These are phyloP conservation scores for Norana najaformis DNA, from an alignment of 2,888 invertebrate species.

Conservation along the genomic window DNA sequence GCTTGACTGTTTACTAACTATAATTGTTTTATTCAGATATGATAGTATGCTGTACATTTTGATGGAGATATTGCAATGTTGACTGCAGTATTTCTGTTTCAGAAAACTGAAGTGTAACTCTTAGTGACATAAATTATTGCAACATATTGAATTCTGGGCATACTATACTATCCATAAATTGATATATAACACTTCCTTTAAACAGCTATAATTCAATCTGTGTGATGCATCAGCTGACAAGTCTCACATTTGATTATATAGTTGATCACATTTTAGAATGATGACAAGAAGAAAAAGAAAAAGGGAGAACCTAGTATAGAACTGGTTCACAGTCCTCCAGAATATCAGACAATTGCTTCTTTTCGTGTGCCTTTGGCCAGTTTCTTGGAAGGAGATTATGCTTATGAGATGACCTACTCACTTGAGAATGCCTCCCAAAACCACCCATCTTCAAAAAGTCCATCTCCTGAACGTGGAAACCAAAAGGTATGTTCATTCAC, in stretches of 20 bases:
- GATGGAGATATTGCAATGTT: no score
- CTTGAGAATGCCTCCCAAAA: neutral
- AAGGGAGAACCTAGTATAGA: constrained; percentile 56
- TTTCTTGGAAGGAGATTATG: constrained; percentile 56
- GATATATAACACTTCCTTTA: neutral
- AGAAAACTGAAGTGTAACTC: no score
- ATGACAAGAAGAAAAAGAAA: constrained; percentile 53
- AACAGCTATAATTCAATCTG: neutral
- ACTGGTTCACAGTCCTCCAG: constrained; percentile 51
- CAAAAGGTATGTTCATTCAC: neutral
- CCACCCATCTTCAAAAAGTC: neutral
- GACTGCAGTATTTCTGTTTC: no score
- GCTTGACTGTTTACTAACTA: no score
- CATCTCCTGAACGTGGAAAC: neutral
- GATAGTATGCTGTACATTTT: no score
- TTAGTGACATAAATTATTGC: no score
- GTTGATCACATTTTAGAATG: constrained; percentile 26
- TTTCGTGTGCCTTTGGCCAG: constrained; percentile 55
- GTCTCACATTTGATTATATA: neutral
- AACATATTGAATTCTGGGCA: no score
- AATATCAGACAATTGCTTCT: constrained; percentile 52
- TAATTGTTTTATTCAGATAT: no score
- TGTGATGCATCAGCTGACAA: neutral
- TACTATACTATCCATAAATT: no score
- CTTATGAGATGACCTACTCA: constrained; percentile 32